Conservation (phyloP, 2,113 vertebrate species). For the Circaetus gallicus region DNA sequence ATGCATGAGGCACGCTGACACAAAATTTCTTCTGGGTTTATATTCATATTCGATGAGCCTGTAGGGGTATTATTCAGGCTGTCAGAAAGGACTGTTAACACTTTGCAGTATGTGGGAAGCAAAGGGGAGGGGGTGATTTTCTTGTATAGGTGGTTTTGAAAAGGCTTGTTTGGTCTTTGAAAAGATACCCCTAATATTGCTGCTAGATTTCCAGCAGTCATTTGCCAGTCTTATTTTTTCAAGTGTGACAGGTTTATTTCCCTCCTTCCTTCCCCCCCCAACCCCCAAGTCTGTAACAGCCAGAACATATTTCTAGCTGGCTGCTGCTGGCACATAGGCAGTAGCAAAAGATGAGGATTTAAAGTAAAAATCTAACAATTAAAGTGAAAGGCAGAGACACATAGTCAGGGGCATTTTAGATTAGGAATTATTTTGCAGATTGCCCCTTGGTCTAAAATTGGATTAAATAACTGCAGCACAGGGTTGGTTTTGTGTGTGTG, state of each 20-base stretch:
- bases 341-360: conserved; percentile 39
- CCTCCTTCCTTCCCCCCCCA: not conserved
- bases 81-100: conserved; percentile 24
- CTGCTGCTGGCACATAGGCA: conserved; percentile 61
- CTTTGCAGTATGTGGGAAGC: conserved; percentile 25
- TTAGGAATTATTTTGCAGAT: not conserved
- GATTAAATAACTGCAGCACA: conserved; percentile 14
- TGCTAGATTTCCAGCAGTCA: conserved; percentile 65
- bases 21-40: not conserved
- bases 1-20: not conserved
- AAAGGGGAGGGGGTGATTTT: not conserved
- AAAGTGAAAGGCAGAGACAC: not conserved
- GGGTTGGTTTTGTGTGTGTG: not conserved
- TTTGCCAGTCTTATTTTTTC: conserved; percentile 67
- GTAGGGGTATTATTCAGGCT: not conserved
- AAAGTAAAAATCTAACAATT: conserved; percentile 37
- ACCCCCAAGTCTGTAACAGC: conserved; percentile 57
- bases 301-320: conserved; percentile 69
- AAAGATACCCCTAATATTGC: conserved; percentile 14
- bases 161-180: conserved; percentile 16
- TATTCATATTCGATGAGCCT: not conserved
- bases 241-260: conserved; percentile 66
- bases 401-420: not conserved
- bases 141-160: conserved; percentile 24
- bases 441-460: conserved; percentile 13